Evolutionary conservation across 2,888 invertebrate species (phyloP).

Genomic region (Drosophila emarginata): DNA sequence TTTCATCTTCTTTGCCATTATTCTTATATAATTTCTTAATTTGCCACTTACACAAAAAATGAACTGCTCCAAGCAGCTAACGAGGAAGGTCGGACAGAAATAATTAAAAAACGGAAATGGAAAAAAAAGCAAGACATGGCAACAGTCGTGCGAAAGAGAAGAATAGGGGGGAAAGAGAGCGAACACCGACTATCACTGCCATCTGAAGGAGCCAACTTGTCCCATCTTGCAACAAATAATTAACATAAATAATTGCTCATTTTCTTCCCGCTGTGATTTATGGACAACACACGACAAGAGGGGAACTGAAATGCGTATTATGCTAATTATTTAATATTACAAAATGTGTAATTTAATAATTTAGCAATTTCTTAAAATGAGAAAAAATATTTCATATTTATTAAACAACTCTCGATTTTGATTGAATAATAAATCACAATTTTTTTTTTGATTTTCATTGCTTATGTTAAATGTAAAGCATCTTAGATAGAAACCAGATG

Average conservation of each 20-base stretch:
- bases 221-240: conserved; percentile 20
- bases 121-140: background rate
- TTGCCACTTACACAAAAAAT: conserved; percentile 26
- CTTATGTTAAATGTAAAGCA: too few relatives aligned
- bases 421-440: too few relatives aligned
- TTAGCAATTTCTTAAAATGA: background rate
- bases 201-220: background rate
- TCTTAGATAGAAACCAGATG: too few relatives aligned
- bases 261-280: conserved; percentile 4
- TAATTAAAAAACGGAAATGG: conserved; percentile 27
- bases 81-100: conserved; percentile 14
- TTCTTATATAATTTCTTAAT: conserved; percentile 28
- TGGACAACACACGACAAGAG: background rate
- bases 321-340: background rate
- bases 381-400: too few relatives aligned
- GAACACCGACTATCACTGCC: background rate
- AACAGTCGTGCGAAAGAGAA: background rate
- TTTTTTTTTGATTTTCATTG: too few relatives aligned
- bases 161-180: too few relatives aligned
- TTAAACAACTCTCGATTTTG: too few relatives aligned
- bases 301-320: background rate
- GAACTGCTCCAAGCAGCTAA: conserved; percentile 5
- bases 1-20: conserved; percentile 10
- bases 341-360: conserved; percentile 4
- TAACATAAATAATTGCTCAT: conserved; percentile 20